A percentile compares a stretch with the other conserved stretches of the same genome.
Evolutionary conservation across 2,888 invertebrate genomes (phyloP).

Genomic region (Oasisia sp.): DNA sequence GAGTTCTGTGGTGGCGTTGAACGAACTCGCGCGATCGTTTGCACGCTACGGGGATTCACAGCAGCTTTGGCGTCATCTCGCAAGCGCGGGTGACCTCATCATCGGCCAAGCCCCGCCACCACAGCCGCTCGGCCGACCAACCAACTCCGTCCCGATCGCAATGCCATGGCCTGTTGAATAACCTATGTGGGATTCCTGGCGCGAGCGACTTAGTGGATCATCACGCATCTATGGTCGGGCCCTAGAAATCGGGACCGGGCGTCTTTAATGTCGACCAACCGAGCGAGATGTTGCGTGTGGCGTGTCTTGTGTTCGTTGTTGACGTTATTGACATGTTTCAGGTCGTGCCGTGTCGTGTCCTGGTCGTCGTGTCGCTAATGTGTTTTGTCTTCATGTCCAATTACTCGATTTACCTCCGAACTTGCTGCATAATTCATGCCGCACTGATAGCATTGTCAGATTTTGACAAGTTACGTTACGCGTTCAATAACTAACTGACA

Average conservation of each 20-base stretch:
- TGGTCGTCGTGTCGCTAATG: neutral
- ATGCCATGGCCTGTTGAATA: neutral
- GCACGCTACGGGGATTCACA: neutral
- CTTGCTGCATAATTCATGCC: neutral
- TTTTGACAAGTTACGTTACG: neutral
- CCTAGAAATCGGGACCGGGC: neutral
- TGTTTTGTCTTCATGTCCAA: neutral
- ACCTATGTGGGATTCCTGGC: too few species aligned
- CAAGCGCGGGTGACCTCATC: neutral
- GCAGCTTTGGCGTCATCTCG: neutral
- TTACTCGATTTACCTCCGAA: neutral
- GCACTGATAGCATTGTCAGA: neutral
- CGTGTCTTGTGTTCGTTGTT: neutral
- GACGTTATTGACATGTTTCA: neutral
- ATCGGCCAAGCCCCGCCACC: neutral
- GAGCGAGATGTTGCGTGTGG: too few species aligned
- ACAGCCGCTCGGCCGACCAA: neutral
- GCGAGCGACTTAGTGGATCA: too few species aligned
- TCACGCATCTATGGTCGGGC: neutral
- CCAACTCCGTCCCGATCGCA: neutral
- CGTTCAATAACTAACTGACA: neutral
- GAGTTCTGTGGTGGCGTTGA: neutral
- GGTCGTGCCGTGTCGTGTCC: neutral
- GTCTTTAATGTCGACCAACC: too few species aligned
- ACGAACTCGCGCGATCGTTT: neutral